Evolutionary conservation across 2,797 vertebrate genomes (phyloP).

Genomic region (Nothura maculosa): DNA sequence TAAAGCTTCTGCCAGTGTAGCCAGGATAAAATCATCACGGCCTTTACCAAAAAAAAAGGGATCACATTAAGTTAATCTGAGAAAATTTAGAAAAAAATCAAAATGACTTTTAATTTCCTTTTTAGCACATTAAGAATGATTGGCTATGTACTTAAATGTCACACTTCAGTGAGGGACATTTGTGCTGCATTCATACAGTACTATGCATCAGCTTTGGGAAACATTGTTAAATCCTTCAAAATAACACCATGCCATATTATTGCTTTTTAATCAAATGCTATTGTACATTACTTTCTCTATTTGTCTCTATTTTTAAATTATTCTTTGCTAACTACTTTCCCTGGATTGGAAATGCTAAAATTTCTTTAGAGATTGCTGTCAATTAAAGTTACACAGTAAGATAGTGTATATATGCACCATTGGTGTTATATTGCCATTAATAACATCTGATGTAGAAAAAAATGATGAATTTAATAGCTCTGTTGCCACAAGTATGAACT

Average conservation of each 20-base stretch:
- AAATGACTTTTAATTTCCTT: background rate
- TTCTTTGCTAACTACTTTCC: background rate
- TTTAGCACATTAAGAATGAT: background rate
- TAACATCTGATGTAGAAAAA: background rate
- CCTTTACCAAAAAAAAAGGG: background rate
- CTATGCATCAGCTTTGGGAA: background rate
- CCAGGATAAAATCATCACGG: background rate
- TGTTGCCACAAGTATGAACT: background rate
- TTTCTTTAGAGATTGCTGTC: background rate
- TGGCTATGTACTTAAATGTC: background rate
- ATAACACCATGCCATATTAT: background rate
- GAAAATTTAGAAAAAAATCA: background rate
- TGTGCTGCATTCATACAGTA: fast-evolving
- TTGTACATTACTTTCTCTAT: background rate
- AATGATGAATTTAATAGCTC: background rate
- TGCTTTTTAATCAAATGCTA: background rate
- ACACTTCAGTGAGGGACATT: background rate
- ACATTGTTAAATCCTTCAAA: background rate
- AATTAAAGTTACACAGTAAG: background rate
- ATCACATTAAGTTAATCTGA: background rate
- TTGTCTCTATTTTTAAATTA: background rate
- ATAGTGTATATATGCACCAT: background rate
- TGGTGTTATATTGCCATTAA: background rate
- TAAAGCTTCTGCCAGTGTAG: background rate
- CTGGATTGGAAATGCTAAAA: background rate